Base-by-base conservation (phyloP, 2,113 vertebrate genomes). In the Anthoscopus minutus region DNA sequence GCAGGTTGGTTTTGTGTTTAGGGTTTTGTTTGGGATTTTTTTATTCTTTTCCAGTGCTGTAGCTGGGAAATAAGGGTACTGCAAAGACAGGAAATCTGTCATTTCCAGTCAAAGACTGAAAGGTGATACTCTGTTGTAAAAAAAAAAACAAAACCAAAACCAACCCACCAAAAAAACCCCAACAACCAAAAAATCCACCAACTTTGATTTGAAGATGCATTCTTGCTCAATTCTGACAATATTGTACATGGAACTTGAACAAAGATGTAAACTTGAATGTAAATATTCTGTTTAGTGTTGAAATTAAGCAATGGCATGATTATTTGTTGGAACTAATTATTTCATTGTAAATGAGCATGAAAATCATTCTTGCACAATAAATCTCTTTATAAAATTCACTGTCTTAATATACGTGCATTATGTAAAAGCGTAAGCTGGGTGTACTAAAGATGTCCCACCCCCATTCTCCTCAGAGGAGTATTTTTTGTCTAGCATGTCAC, bases 201-300 rank as follows among this genome's bases (percentile, higher is more conserved):
- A n/a, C 57, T 84, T 88, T 95, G 91, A 93, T 86, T 91, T 81
- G 87, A 92, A 96, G 96, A 93, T 92, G 84, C 77, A 74, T 89
- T 95, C 93, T 83, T 91, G 80, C 27, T 91, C 76, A 61, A 61
- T 94, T 94, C 92, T 91, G 93, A 94, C 25, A 86, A 62, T 82
- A 53, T 89, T 88, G 35, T 93, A 93, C 66, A 19, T 93, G 92
- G 95, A 96, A 96, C 94, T 95, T 97, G 96, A 93, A 97, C 86
- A 94, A 97, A 93, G 18, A 28, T 95, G 96, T 96, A 98, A 98
- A 99, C 98, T 99, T 99, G 98, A 99, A 99, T 99, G 98, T 99
- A 99, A 97, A 98, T 98, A 98, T 80, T 81, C 93, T 97, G 88
- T 91, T 92, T 96, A 97, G 96, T 96, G 88, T 97, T 97, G 97